Base-by-base conservation (phyloP, 1,140 invertebrate species). In the Tetramorium parvispinum region DNA sequence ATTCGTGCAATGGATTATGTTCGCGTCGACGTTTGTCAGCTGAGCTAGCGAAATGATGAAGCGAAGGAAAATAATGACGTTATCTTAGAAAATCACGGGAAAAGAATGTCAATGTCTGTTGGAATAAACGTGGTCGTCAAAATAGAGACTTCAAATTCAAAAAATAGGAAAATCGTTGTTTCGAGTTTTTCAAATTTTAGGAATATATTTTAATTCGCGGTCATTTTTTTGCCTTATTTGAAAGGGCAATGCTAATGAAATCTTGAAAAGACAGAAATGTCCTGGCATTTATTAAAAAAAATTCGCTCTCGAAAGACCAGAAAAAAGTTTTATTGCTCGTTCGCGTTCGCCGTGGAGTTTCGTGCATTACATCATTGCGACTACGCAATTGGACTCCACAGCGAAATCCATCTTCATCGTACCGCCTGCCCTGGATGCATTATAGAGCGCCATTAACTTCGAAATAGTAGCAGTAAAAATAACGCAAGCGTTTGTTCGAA, bases 381-480 rank as follows among this genome's bases (percentile, higher is more conserved):
- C 37, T 77, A 77, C 55, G 55, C 37, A 59, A 46, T 77, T 46
- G 57, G 24, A 57, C 18, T 77, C 75, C 21, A 43, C 16, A 40
- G 37, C 21, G 24, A 76, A 76, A 76, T 76, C 73, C 53, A 76
- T 61, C 73, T 76, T 59, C 21, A 24, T 76, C 73, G 73, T n/a
- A 43, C 16, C 53, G 37, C 24, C 16, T 55, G 27, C 49, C 32
- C 3, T 55, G 53, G 21, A 59, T 13, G 13, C n/a, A 32, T 76
- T 40, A 76, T 46, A 55, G 37, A 59, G 21, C 40, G 21, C 21
- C 55, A 76, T 76, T 76, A 37, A 76, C 55, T 76, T 43, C 55
- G 40, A 61, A 77, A 77, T 59, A 46, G 55, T 24, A 61, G 40
- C 16, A 8, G 40, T 77, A 77, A 77, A 77, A 77, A 77, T 77